Base-by-base conservation (phyloP, 2,888 invertebrate genomes). In the Catotricha subobsoleta region DNA sequence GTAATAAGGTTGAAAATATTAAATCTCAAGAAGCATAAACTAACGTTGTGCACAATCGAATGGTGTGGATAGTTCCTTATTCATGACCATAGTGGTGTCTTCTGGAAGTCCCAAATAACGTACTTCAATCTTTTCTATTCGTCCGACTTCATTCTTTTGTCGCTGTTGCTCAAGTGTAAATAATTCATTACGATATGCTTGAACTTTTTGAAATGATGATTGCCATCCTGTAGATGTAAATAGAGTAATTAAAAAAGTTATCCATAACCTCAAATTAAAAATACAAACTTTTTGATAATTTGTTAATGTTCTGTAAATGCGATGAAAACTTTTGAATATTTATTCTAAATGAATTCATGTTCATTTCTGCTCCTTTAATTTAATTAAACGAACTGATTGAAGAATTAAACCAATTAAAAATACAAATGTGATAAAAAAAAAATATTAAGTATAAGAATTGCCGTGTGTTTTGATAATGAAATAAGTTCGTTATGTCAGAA, bases 81-180 rank as follows among this genome's bases (percentile, higher is more conserved):
- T 97, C 92, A 97, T 92, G 18, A 82, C 58, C 43, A 95, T 60
- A 1, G 74, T 74, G 19, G 74, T 69, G 50, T 80, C 74, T 52
- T 82, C 76, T 0, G 82, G 80, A 1, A 72, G 55, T 0, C 87
- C 87, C 48, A 73, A 67, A 56, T 82, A 86, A 44, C 74, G 70
- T 0, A 95, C 81, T 61, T 83, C 74, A 42, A 95, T 88, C 66
- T 95, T 95, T 54, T 94, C 88, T 44, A 95, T 68, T 53, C 94
- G 69, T 1, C 88, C 87, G 9, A 94, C 67, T 12, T 69, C 64
- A 25, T 76, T 72, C 34, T 62, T 56, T 57, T 92, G 91, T 1
- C 80, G 68, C 46, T 74, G 71, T 53, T 76, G 72, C 57, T 95
- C 94, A 31, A 74, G 57, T 3, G 72, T 66, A 55, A 92, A 95